These are phyloP conservation scores for Sebastolobus altivelis DNA, from an alignment of 2,797 vertebrate genomes.

Conservation along the genomic window DNA sequence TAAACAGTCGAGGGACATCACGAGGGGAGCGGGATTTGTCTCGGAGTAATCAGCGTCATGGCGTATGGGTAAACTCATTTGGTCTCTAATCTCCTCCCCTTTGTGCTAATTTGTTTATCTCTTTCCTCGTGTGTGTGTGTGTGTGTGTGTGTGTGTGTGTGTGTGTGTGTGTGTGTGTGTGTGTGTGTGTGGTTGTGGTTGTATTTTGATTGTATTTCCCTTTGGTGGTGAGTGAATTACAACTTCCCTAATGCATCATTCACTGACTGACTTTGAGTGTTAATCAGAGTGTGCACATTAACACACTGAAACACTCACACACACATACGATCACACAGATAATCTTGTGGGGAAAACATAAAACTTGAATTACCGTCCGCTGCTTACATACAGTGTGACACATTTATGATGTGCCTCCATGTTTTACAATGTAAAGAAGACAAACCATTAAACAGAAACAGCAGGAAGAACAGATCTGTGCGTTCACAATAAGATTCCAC, in stretches of 20 bases:
- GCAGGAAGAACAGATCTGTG: not conserved
- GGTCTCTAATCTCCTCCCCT: conserved; percentile 65
- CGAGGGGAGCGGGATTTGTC: conserved; percentile 66
- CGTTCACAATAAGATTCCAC: conserved; percentile 1
- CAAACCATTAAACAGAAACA: conserved; percentile 5
- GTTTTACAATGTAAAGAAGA: conserved; percentile 23
- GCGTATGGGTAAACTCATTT: conserved; percentile 72
- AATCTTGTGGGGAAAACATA: conserved; percentile 45
- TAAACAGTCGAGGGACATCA: conserved; percentile 47
- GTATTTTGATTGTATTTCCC: conserved; percentile 55
- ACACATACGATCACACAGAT: conserved; percentile 31
- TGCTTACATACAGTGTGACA: conserved; percentile 16
- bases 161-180: conserved; percentile 28
- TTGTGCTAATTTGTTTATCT: conserved; percentile 67
- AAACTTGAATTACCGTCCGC: conserved; percentile 31
- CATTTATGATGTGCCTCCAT: conserved; percentile 14
- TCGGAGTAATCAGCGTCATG: conserved; percentile 70
- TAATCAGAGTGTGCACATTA: conserved; percentile 59
- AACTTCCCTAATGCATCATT: conserved; percentile 70
- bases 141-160: conserved; percentile 15
- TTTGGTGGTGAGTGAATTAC: conserved; percentile 65
- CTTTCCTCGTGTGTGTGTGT: conserved; percentile 19
- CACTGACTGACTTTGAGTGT: conserved; percentile 53
- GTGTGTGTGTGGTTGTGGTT: not conserved
- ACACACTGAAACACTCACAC: conserved; percentile 35